Evolutionary conservation across 1,140 invertebrate genomes (phyloP).

Genomic region (Lordiphosa clarofinis): DNA sequence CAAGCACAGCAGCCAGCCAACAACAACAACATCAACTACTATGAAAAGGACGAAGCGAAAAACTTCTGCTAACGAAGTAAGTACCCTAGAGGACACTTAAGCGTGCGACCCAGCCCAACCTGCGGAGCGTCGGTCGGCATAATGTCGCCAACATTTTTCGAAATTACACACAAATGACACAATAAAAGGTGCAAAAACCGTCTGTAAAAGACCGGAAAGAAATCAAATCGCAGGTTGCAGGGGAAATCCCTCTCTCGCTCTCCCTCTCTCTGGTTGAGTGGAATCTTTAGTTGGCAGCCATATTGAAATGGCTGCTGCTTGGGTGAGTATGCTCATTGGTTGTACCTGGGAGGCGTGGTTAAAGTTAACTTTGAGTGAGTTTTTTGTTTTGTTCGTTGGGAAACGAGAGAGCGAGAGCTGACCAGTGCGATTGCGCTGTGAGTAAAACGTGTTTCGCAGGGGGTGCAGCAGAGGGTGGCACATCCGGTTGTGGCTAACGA

Average conservation of each 20-base stretch:
- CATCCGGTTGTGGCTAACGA: constrained; percentile 48
- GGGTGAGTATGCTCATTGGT: constrained; percentile 42
- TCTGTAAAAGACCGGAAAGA: constrained; percentile 48
- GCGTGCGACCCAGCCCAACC: constrained; percentile 62
- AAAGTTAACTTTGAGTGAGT: constrained; percentile 15
- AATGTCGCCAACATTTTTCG: constrained; percentile 75
- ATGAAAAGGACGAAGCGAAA: constrained; percentile 48
- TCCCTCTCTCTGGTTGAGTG: constrained; percentile 18
- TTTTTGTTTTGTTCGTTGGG: not conserved
- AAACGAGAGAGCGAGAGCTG: not conserved
- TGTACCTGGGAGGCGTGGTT: constrained; percentile 45
- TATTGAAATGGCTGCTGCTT: constrained; percentile 56
- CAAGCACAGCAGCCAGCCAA: constrained; percentile 55
- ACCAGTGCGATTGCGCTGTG: not conserved
- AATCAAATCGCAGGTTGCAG: constrained; percentile 16
- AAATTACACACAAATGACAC: constrained; percentile 75
- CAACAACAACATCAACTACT: constrained; percentile 15
- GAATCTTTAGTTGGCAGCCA: constrained; percentile 49
- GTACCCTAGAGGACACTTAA: constrained; percentile 79
- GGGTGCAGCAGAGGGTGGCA: constrained; percentile 10
- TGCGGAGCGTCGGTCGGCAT: constrained; percentile 42
- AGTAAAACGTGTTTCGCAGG: not conserved
- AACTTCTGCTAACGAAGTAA: constrained; percentile 78
- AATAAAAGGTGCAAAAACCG: constrained; percentile 74
- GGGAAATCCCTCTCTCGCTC: constrained; percentile 17